A percentile compares a stretch with the other conserved stretches of the same genome.
phyloP scores from a whole-genome alignment of 2,797 vertebrate species.

The Scyliorhinus canicula region DNA sequence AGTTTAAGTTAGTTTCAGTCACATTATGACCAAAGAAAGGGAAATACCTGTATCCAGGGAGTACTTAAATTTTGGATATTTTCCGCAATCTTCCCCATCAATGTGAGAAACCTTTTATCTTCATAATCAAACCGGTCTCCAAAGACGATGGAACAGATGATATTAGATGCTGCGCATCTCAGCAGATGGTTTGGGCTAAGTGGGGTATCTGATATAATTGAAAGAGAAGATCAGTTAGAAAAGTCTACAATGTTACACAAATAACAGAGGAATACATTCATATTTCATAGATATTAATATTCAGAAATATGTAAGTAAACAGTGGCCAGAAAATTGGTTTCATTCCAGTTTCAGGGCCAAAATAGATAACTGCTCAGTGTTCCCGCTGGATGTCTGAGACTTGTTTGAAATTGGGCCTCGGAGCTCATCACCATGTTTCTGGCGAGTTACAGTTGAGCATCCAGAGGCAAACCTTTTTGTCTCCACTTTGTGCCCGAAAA shows the following conservation, averaged over 20 bases:
- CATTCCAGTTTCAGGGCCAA: too few relatives aligned
- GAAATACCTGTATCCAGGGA: conserved; percentile 51
- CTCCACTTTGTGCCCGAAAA: too few relatives aligned
- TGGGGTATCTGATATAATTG: background rate
- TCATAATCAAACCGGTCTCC: background rate
- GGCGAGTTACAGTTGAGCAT: too few relatives aligned
- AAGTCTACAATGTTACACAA: too few relatives aligned
- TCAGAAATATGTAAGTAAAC: background rate
- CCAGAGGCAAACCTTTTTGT: too few relatives aligned
- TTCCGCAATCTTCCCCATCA: conserved; percentile 49
- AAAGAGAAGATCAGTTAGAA: background rate
- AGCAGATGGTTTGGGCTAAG: background rate
- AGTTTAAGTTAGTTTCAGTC: background rate
- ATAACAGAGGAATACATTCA: background rate
- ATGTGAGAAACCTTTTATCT: background rate
- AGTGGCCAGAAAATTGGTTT: too few relatives aligned
- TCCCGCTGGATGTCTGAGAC: too few relatives aligned
- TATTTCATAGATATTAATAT: too few relatives aligned
- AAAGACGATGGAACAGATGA: background rate
- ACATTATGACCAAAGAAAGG: background rate
- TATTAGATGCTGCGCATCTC: background rate
- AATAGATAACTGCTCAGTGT: too few relatives aligned
- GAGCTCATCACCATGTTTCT: too few relatives aligned
- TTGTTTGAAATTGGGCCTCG: too few relatives aligned
- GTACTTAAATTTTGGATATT: conserved; percentile 44